Base-by-base conservation (phyloP, 2,888 invertebrate species). In the Adelphocoris suturalis region DNA sequence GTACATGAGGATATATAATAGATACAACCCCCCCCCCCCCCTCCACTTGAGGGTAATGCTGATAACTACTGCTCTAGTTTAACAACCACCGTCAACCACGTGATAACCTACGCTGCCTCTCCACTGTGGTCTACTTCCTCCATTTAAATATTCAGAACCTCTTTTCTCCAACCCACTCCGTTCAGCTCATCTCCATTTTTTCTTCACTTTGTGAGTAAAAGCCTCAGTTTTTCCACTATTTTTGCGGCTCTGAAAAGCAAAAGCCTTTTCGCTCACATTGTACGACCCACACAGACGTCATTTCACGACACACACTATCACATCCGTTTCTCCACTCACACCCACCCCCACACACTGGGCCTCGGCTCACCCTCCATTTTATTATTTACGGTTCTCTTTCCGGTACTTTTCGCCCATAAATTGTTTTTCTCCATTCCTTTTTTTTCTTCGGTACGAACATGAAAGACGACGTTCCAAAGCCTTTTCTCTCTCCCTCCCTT, bases 81-180 rank as follows among this genome's bases (percentile, higher is more conserved):
- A 37, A 37, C 37, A 37, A 37, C 37, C 37, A 37, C 37, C 2
- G 3, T 37, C 37, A 37, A 37, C 37, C 37, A 37, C 12, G 52
- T 68, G 68, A 68, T 68, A 68, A 23, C 68, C 68, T 5, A 61
- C 4, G 19, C 61, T 23, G 12, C 68, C 7, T 9, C 9, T 5
- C 0, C 19, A 12, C 68, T 68, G 19, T 7, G 12, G 19, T 11
- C n/a, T 68, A 61, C 61, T 27, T 12, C 68, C 23, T 5, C 23
- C 23, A 68, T 68, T 68, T 68, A 68, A 68, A 68, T 68, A 68
- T 68, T 68, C 68, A 68, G 68, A 68, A 23, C 68, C n/a, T n/a
- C 14, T 57, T 57, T n/a, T n/a, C 57, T 57, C n/a, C 57, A 57
- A 5, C 68, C 68, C 9, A 19, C 68, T 11, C 68, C 23, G 5